Base-by-base conservation (phyloP, 2,113 vertebrate species). In the Tyrannus savana region DNA sequence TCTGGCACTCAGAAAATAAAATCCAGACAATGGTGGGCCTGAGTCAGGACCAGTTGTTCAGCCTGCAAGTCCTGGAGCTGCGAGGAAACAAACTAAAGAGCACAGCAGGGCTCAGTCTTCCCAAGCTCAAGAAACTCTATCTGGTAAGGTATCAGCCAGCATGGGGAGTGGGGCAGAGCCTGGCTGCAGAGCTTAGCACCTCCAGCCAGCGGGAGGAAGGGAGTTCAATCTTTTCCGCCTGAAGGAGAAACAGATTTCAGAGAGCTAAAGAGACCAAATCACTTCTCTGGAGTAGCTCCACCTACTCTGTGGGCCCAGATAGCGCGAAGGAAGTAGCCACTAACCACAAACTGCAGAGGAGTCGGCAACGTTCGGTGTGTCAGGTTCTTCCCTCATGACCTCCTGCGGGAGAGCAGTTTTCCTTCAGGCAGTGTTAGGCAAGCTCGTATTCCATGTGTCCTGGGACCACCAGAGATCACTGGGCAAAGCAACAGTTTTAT, bases 31-130 rank as follows among this genome's bases (percentile, higher is more conserved):
- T 98, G 15, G 93, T 93, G 11, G 98, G 97, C 39, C 96, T 99
- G 83, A 98, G 98, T 69, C 97, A 96, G 0, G 37, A 92, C 21
- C 97, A 91, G 8, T 97, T 99, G 95, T 93, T 77, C 53, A 99
- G 97, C 93, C 93, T 99, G 94, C 97, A 98, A 41, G 98, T 97
- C 35, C 89, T 99, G 69, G 99, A 99, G 92, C 97, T 99, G 60
- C 98, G 98, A 93, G 98, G 98, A 89, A 99, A 99, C 95, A 78
- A 71, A 15, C 84, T 99, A 93, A 96, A 98, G 27, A 98, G 97
- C 87, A 99, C 98, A 39, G 77, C 96, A 69, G 99, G 98, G 66
- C 97, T 99, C 46, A 89, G 93, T 66, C 97, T 99, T n/a, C 98
- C 99, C 46, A 98, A 98, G 80, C 98, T 99, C 74, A 98, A 95